Conservation (phyloP, 2,797 vertebrate species). For the Brachyrhaphis roseni region DNA sequence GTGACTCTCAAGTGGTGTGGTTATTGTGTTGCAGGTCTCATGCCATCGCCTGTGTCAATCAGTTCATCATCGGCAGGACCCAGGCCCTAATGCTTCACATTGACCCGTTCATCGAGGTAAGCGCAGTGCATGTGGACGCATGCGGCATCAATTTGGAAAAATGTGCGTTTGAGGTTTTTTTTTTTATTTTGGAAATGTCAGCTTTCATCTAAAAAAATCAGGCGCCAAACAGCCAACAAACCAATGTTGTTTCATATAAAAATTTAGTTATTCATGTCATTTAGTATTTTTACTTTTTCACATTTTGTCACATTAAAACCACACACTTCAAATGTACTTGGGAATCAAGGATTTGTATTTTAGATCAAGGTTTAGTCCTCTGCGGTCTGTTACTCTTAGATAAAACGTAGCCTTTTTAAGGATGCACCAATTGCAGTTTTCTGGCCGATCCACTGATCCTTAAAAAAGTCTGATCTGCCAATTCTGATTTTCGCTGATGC, state of each 20-base stretch:
- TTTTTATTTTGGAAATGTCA: not conserved
- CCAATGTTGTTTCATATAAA: not conserved
- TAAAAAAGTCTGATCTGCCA: too few relatives aligned
- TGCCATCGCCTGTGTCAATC: conserved; percentile 97
- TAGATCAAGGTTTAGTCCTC: not conserved
- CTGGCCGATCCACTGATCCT: not conserved
- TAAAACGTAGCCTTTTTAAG: not conserved
- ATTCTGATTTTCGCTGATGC: too few relatives aligned
- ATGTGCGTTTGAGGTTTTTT: not conserved
- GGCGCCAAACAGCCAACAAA: not conserved
- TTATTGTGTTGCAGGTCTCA: conserved; percentile 87
- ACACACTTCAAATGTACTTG: not conserved
- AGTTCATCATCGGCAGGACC: conserved; percentile 97
- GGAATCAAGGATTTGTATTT: not conserved
- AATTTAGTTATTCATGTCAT: not conserved
- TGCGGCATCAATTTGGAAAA: not conserved
- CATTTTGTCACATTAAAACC: not conserved
- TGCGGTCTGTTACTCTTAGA: not conserved
- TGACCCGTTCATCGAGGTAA: conserved; percentile 96
- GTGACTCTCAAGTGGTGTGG: conserved; percentile 21
- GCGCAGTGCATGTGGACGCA: not conserved
- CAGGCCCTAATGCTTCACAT: conserved; percentile 98
- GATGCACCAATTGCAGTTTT: not conserved
- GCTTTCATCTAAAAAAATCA: not conserved
- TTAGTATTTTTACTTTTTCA: not conserved